A percentile compares a stretch with the other conserved stretches of the same genome.
phyloP scores from a whole-genome alignment of 2,888 invertebrate genomes.

The Rosalia funebris region DNA sequence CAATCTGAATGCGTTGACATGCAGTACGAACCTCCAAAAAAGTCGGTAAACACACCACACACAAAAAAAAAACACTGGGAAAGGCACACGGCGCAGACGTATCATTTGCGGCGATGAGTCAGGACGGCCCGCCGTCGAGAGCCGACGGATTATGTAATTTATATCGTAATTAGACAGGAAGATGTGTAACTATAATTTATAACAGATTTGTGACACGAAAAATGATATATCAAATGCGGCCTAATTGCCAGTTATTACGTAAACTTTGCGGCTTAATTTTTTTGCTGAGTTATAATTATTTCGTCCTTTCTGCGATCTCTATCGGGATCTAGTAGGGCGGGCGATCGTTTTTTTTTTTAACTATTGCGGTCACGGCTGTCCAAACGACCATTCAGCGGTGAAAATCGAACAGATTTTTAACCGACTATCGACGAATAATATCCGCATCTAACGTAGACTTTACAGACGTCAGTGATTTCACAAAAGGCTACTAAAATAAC shows the following conservation, averaged over 20 bases:
- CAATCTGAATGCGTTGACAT: too few relatives aligned
- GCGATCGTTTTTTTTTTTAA: neutral
- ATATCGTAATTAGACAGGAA: slow-evolving; percentile 20
- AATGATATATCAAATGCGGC: neutral
- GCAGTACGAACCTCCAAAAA: too few relatives aligned
- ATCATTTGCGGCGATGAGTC: neutral
- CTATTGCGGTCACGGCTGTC: too few relatives aligned
- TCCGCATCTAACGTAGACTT: too few relatives aligned
- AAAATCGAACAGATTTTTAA: too few relatives aligned
- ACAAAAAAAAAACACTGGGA: too few relatives aligned
- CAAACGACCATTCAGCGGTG: too few relatives aligned
- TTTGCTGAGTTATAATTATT: neutral
- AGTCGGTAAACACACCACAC: too few relatives aligned
- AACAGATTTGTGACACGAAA: slow-evolving; percentile 3
- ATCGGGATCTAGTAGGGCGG: neutral
- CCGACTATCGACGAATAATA: too few relatives aligned
- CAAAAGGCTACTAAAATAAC: too few relatives aligned
- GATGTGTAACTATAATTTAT: slow-evolving; percentile 18
- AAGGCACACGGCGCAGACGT: too few relatives aligned
- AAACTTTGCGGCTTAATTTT: neutral
- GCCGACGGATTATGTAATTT: slow-evolving; percentile 15
- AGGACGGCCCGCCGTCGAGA: neutral
- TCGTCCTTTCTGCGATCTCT: neutral
- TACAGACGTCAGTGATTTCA: too few relatives aligned
- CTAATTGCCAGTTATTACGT: neutral